Evolutionary conservation across 2,888 invertebrate genomes (phyloP), one percentile per base, ranked within the genome.

Genomic region (Acrocera orbiculus): DNA sequence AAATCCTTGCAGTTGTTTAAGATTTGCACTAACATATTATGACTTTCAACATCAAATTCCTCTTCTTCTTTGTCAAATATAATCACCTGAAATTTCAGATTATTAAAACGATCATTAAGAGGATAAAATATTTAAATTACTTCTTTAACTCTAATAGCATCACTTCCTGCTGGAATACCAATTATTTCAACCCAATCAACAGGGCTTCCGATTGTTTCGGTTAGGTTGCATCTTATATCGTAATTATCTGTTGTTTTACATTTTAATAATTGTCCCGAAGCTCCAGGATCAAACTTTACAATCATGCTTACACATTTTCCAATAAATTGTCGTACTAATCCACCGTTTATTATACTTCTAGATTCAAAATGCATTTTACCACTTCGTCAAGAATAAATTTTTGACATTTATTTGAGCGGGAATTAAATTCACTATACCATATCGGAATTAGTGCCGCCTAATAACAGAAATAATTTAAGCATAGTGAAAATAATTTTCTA

Each of bases 141-240:
- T 46, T 59, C 58, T 31, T 49, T 52, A 14, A 50, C 54, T 6
- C 50, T 47, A 30, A 59, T 44, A 5, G 45, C 32, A 34, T 53
- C 49, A 2, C 40, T 35, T 2, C 51, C 47, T 17, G 45, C 42
- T 15, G 49, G 47, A 5, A 40, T 44, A 4, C 58, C 58, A 32
- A 59, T 56, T 0, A 59, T 44, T 43, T 59, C 59, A 15, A 58
- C 49, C 60, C 60, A 59, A 32, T 49, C 47, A 2, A 50, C 47
- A 1, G 50, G 50, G 3, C 46, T 30, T 1, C 46, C 43, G 0
- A 48, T 50, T 13, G 39, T 44, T 11, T 47, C 49, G 1, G 47
- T 41, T 15, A 58, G 32, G 13, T 39, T 46, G 0, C 58, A 49
- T 2, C 48, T 46, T 8, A 59, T 40, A 6, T 43, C 39, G 5